phyloP scores from a whole-genome alignment of 2,888 invertebrate species.

The Nemurella pictetii region DNA sequence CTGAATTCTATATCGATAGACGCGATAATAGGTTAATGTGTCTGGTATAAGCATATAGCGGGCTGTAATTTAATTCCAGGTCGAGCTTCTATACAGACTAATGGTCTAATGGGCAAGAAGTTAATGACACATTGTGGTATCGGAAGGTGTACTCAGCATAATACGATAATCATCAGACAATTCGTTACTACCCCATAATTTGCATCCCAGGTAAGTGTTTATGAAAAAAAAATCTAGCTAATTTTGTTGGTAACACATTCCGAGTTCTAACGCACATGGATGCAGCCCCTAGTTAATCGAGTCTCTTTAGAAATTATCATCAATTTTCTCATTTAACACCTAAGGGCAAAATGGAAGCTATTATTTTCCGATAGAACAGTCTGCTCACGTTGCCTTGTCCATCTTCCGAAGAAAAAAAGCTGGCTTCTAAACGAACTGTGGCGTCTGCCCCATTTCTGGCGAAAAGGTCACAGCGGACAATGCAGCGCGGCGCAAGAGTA shows the following conservation, averaged over 20 bases:
- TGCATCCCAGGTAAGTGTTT: not conserved
- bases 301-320: not conserved
- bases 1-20: not conserved
- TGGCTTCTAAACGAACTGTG: not conserved
- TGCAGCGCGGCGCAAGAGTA: not conserved
- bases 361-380: not conserved
- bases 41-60: not conserved
- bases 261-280: not conserved
- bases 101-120: not conserved
- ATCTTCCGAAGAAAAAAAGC: not conserved
- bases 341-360: not conserved
- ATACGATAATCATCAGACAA: constrained; percentile 16
- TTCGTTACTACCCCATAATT: constrained; percentile 14
- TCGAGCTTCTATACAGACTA: too few species aligned
- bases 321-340: not conserved
- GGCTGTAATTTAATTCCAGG: not conserved
- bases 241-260: not conserved
- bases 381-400: not conserved
- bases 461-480: not conserved
- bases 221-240: not conserved
- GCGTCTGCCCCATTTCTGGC: not conserved
- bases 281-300: not conserved
- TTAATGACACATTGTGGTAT: not conserved
- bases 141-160: constrained; percentile 1
- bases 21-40: not conserved